Evolutionary conservation across 2,888 invertebrate species (phyloP).

Genomic region (Tachina lurida): DNA sequence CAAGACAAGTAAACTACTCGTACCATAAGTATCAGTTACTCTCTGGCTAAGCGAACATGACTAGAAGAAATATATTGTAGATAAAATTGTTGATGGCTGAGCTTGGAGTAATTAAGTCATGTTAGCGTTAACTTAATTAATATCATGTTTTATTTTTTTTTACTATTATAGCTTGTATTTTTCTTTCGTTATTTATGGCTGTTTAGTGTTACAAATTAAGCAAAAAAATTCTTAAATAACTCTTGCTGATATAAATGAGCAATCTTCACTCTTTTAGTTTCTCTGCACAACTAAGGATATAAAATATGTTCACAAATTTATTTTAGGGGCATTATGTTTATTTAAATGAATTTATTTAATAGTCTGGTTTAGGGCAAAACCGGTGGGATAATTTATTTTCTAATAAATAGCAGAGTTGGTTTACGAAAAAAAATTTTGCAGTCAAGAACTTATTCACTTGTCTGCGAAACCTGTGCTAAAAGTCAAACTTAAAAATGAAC

Average conservation of each 20-base stretch:
- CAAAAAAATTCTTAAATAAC: slow-evolving; percentile 31
- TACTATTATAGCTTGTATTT: background rate
- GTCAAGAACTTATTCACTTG: too few relatives aligned
- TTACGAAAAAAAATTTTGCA: too few relatives aligned
- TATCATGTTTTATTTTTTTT: slow-evolving; percentile 32
- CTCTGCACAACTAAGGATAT: background rate
- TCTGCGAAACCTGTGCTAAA: too few relatives aligned
- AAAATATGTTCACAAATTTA: slow-evolving; percentile 30
- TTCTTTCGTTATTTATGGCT: slow-evolving; percentile 1
- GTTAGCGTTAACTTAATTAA: slow-evolving; percentile 59
- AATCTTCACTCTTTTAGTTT: slow-evolving; percentile 20
- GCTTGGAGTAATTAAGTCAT: slow-evolving; percentile 56
- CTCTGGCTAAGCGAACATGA: slow-evolving; percentile 4
- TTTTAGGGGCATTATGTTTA: background rate
- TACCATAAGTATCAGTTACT: slow-evolving; percentile 22
- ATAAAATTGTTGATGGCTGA: slow-evolving; percentile 51
- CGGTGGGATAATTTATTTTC: background rate
- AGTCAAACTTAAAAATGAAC: too few relatives aligned
- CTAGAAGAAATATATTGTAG: slow-evolving; percentile 16
- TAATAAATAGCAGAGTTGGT: background rate
- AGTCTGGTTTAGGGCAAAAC: background rate
- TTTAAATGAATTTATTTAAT: slow-evolving; percentile 30
- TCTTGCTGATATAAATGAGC: slow-evolving; percentile 8
- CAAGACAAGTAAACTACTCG: background rate
- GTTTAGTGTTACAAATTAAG: slow-evolving; percentile 49